A percentile compares a stretch with the other conserved stretches of the same genome.
These are phyloP conservation scores for Nannobrachium achirus DNA, from an alignment of 2,113 vertebrate species.

Conservation along the genomic window DNA sequence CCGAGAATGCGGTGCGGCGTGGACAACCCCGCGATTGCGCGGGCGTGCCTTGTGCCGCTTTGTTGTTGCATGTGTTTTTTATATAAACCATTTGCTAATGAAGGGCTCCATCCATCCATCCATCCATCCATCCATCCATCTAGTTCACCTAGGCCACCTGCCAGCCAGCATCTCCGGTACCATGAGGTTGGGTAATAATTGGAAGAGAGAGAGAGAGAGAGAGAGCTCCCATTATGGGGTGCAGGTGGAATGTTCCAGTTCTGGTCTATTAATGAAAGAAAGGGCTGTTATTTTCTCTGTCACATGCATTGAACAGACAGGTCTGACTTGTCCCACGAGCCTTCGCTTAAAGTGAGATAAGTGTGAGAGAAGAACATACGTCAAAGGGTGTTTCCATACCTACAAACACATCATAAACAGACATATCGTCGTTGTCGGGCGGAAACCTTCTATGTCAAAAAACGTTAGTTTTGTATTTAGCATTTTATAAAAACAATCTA, in stretches of 20 bases:
- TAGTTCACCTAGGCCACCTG: constrained; percentile 43
- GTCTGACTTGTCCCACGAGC: constrained; percentile 20
- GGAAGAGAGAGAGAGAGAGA: too few relatives aligned
- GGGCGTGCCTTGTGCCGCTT: constrained; percentile 25
- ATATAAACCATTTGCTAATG: constrained; percentile 26
- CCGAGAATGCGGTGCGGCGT: constrained; percentile 6
- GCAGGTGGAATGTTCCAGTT: constrained; percentile 63
- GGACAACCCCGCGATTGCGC: constrained; percentile 19
- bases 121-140: constrained; percentile 42
- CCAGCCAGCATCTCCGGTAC: constrained; percentile 30
- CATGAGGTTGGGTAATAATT: constrained; percentile 63
- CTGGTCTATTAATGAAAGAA: constrained; percentile 55
- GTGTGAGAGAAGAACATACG: constrained; percentile 9
- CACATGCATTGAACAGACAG: constrained; percentile 39
- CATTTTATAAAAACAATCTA: too few relatives aligned
- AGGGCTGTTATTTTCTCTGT: constrained; percentile 43
- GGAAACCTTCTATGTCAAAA: too few relatives aligned
- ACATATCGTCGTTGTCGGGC: too few relatives aligned
- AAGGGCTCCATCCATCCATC: constrained; percentile 56
- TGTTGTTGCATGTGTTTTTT: constrained; percentile 32
- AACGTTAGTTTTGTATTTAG: too few relatives aligned
- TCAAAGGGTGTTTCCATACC: constrained; percentile 20
- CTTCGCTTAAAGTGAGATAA: constrained; percentile 35
- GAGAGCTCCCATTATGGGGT: constrained; percentile 69
- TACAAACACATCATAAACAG: neutral